Evolutionary conservation across 2,113 vertebrate genomes (phyloP), one percentile per base, ranked within the genome.

Genomic region (Sciurus niger): DNA sequence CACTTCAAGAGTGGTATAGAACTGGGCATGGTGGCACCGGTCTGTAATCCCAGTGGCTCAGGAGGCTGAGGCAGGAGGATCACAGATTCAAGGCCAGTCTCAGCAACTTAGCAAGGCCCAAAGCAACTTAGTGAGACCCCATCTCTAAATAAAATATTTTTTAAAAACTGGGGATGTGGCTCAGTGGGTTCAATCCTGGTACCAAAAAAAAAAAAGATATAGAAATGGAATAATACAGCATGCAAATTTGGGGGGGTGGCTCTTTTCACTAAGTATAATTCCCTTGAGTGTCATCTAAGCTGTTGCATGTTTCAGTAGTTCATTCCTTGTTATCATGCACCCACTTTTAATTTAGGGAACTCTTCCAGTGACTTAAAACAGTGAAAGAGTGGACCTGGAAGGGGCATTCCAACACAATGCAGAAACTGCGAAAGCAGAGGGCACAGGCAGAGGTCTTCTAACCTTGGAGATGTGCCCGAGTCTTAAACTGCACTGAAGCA

Each of bases 1-100:
- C 79, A 80, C 60, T 95, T 80, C 58, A 92, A 85, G 53, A 96
- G 88, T 72, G 60, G n/a, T 77, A 65, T 78, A 84, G 51, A 88
- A 80, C 37, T 34, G 1, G 51, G 16, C 73, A 76, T 46, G 40
- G 37, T 76, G 40, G 40, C 40, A 28, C 12, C 28, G 22, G 24
- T 13, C 32, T 68, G 67, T 32, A 68, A 68, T 68, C 32, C 32
- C 32, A 17, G 67, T 34, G 55, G 32, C 32, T 68, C 8, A 34
- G 67, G 14, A 68, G 67, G 67, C 67, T 68, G 30, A 68, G 67
- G 16, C 67, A 32, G 32, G 32, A 68, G 32, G 14, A 68, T 68
- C 18, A 34, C 32, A 34, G 55, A 13, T 67, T 67, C 30, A 12
- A 30, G 28, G 65, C 25, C 65, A 67, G 65, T 30, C 65, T 67